Evolutionary conservation across 2,113 vertebrate species (phyloP).

Genomic region (Pelobates fuscus): DNA sequence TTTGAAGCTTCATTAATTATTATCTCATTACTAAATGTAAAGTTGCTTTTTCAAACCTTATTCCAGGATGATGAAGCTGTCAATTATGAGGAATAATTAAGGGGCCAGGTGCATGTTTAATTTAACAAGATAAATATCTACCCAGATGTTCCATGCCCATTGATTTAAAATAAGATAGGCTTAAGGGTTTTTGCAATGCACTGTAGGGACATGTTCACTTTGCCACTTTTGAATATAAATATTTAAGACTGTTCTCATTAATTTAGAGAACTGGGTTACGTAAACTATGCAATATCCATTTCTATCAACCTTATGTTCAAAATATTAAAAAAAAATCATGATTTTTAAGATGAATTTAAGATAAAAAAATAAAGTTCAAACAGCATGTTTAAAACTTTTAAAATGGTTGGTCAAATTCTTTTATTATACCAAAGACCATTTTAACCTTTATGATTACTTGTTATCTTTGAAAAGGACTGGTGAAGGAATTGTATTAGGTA

Average conservation of each 20-base stretch:
- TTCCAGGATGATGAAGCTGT: conserved; percentile 63
- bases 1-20: conserved; percentile 68
- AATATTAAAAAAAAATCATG: too few species aligned
- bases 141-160: conserved; percentile 63
- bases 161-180: conserved; percentile 62
- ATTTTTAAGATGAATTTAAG: too few species aligned
- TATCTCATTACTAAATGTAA: conserved; percentile 64
- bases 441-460: too few species aligned
- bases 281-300: background rate
- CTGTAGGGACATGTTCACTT: conserved; percentile 26
- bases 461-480: too few species aligned
- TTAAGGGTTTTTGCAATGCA: conserved; percentile 55
- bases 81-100: conserved; percentile 69
- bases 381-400: too few species aligned
- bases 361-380: too few species aligned
- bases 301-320: background rate
- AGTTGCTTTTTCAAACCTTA: conserved; percentile 56
- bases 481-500: too few species aligned
- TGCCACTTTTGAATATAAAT: conserved; percentile 31
- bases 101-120: conserved; percentile 68
- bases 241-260: conserved; percentile 14
- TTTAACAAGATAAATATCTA: conserved; percentile 69
- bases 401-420: too few species aligned
- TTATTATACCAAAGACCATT: too few species aligned
- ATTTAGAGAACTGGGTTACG: background rate